Percentiles rank a stretch among this genome's conserved stretches.
These are phyloP conservation scores for Chironomus riparius DNA, from an alignment of 2,888 invertebrate genomes.

Conservation along the genomic window DNA sequence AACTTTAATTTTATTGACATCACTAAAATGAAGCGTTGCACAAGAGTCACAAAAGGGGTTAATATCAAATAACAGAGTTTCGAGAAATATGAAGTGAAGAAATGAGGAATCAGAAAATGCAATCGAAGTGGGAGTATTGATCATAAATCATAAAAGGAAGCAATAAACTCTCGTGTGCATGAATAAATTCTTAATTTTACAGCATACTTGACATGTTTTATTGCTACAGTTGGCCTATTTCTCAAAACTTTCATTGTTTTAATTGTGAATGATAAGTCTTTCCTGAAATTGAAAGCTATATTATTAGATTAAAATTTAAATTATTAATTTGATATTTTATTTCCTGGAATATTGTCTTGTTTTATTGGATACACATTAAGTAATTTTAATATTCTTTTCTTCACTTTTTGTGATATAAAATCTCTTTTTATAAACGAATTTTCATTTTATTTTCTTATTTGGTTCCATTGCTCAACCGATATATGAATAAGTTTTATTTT, in stretches of 20 bases:
- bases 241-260: not conserved
- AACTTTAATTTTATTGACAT: too few relatives aligned
- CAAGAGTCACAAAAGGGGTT: too few relatives aligned
- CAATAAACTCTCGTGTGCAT: not conserved
- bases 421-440: not conserved
- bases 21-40: too few relatives aligned
- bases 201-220: not conserved
- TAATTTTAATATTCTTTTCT: not conserved
- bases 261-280: not conserved
- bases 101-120: not conserved
- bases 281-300: not conserved
- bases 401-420: not conserved
- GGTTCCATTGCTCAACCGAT: not conserved
- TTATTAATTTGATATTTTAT: not conserved
- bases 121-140: not conserved
- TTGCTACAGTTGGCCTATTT: not conserved
- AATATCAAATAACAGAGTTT: too few relatives aligned
- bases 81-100: too few relatives aligned
- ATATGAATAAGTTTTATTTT: not conserved
- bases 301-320: not conserved
- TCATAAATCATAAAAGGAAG: not conserved
- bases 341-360: not conserved
- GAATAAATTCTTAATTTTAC: not conserved
- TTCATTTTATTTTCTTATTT: not conserved
- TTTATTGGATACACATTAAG: not conserved